Conservation (phyloP, 2,113 vertebrate genomes). For the Phalacrocorax carbo region DNA sequence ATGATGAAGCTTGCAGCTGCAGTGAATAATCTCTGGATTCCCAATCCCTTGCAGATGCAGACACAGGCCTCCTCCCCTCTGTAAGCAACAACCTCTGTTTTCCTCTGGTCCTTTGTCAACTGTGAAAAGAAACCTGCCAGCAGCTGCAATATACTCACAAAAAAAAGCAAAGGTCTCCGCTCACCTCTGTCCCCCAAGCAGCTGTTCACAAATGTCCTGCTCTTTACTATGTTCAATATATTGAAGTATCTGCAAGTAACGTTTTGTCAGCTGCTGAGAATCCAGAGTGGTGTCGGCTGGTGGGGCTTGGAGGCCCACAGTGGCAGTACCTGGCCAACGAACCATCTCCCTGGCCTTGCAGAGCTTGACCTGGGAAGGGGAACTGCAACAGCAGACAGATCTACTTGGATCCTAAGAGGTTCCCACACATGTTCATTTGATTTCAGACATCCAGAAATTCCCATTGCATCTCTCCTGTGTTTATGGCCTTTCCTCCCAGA, state of each 20-base stretch:
- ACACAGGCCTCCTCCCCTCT: neutral
- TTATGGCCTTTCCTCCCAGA: neutral
- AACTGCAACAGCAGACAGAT: neutral
- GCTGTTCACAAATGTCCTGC: neutral
- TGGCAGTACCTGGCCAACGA: neutral
- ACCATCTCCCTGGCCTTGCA: neutral
- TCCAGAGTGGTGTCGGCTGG: neutral
- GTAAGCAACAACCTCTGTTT: constrained; percentile 24
- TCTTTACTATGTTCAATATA: neutral
- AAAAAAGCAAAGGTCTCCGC: neutral
- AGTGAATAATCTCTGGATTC: constrained; percentile 28
- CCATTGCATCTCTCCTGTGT: neutral
- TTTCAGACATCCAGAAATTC: neutral
- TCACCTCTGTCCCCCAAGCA: constrained; percentile 40
- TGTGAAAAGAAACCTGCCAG: constrained; percentile 17
- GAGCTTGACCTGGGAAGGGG: neutral
- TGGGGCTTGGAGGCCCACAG: rapidly evolving
- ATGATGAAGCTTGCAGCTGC: constrained; percentile 42
- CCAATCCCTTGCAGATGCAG: constrained; percentile 41
- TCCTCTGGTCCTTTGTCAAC: constrained; percentile 23
- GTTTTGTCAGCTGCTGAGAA: neutral
- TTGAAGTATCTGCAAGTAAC: neutral
- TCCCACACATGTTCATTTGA: neutral
- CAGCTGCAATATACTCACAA: constrained; percentile 26
- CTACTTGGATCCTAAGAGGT: neutral